These are phyloP conservation scores for Stylophora pistillata DNA, from an alignment of 64 coral and sea anemone genomes.

Conservation along the genomic window DNA sequence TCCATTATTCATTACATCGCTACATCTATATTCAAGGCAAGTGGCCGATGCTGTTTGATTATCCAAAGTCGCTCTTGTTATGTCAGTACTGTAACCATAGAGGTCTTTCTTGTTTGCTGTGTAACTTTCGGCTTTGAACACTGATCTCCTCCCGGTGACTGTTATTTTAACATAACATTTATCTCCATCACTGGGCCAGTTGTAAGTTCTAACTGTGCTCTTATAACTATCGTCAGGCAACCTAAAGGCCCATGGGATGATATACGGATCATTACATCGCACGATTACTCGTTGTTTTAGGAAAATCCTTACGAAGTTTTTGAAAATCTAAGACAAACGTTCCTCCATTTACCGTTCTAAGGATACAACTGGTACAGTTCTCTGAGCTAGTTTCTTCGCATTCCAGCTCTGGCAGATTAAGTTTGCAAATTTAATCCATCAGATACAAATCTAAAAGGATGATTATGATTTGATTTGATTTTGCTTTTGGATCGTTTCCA, in stretches of 20 bases:
- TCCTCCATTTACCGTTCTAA: too few species aligned
- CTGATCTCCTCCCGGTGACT: not conserved
- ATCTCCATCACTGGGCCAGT: not conserved
- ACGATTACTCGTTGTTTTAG: not conserved
- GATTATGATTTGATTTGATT: too few species aligned
- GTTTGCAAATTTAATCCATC: too few species aligned
- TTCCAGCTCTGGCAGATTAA: too few species aligned
- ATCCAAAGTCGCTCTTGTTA: not conserved
- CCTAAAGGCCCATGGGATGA: not conserved
- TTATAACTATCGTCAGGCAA: not conserved
- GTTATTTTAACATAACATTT: not conserved
- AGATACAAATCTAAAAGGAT: too few species aligned
- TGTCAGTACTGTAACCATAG: not conserved
- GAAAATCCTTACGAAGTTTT: not conserved
- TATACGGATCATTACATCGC: not conserved
- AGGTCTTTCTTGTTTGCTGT: not conserved
- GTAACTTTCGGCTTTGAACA: conserved; percentile 9
- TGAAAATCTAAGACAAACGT: not conserved
- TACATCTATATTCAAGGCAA: conserved; percentile 7
- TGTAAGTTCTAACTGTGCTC: not conserved
- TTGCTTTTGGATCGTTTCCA: too few species aligned
- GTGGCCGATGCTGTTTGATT: not conserved
- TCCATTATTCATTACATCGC: not conserved
- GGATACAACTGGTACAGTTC: too few species aligned
- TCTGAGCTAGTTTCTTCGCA: too few species aligned